These are phyloP conservation scores for Drosophila arizonae DNA, from an alignment of 1,140 invertebrate species.

Conservation along the genomic window DNA sequence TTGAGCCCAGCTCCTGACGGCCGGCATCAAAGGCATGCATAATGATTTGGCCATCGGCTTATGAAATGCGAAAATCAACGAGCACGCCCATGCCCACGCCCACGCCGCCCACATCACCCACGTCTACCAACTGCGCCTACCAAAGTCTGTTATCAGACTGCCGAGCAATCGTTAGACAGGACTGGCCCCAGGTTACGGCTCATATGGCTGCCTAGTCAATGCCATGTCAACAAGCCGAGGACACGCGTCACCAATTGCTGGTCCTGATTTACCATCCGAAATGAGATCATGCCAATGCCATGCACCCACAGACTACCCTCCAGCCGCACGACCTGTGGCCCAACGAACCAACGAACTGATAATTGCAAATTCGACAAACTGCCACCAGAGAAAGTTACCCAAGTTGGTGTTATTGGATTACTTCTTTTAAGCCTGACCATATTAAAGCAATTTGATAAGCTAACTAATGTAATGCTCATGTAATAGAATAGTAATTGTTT, in stretches of 20 bases:
- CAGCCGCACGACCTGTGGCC: too few relatives aligned
- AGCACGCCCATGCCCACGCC: not conserved
- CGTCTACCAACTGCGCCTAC: constrained; percentile 11
- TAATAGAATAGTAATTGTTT: too few relatives aligned
- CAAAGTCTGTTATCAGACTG: constrained; percentile 39
- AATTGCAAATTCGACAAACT: not conserved
- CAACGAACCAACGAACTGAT: not conserved
- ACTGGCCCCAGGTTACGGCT: constrained; percentile 1
- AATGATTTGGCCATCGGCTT: constrained; percentile 72
- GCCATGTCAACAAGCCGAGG: constrained; percentile 70
- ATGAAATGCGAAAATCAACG: constrained; percentile 63
- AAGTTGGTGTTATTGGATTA: constrained; percentile 3
- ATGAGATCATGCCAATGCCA: constrained; percentile 26
- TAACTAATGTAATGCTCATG: too few relatives aligned
- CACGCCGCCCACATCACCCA: not conserved
- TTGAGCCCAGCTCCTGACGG: constrained; percentile 25
- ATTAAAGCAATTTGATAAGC: too few relatives aligned
- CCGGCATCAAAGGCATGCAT: constrained; percentile 64
- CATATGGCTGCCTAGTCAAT: constrained; percentile 41
- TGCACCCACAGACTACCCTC: not conserved
- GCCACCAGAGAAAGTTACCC: constrained; percentile 16
- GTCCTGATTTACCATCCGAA: constrained; percentile 52
- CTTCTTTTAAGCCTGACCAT: too few relatives aligned
- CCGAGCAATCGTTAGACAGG: not conserved
- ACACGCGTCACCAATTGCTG: constrained; percentile 73